Evolutionary conservation across 2,888 invertebrate genomes (phyloP), one percentile per base, ranked within the genome.

Genomic region (Crocallis elinguaria): DNA sequence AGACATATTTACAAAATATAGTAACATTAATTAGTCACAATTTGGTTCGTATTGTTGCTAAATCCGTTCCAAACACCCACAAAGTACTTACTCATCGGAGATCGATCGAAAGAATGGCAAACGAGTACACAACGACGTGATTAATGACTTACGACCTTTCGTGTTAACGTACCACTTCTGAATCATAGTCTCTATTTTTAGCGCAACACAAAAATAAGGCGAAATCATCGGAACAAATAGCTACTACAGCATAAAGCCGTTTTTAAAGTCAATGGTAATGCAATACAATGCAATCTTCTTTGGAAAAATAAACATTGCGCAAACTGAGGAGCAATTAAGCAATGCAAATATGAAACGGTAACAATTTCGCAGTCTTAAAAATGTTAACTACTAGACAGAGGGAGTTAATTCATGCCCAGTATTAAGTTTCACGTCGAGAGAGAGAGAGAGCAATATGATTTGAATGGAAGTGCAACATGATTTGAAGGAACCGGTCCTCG

Each of bases 11-110:
- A 37, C 21, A 30, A 36, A 39, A 33, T 7, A 13, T 7, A 13
- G 38, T 21, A 21, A 13, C 12, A 32, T 65, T n/a, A n/a, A 65
- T 64, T 66, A 66, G 55, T 56, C 46, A 50, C 61, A 75, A 81
- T 81, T 70, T 71, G 66, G 63, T 57, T 67, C 49, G 67, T 72
- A 79, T 82, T 82, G 81, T 83, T 80, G 69, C 68, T 65, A 67
- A 75, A 74, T 76, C 62, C 69, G 70, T 79, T 74, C 70, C 68
- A 62, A 61, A 65, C 67, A 62, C 71, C 75, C 67, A 82, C 84
- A 71, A 76, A 77, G 53, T 59, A 66, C 64, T 73, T 72, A 76
- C 68, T 77, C 78, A 72, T 74, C 76, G 62, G 59, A 64, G 48
- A 65, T 71, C 67, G 72, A 70, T 71, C 69, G 72, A 68, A 66